phyloP scores from a whole-genome alignment of 2,888 invertebrate species.

The Drosophila kuntzei region DNA sequence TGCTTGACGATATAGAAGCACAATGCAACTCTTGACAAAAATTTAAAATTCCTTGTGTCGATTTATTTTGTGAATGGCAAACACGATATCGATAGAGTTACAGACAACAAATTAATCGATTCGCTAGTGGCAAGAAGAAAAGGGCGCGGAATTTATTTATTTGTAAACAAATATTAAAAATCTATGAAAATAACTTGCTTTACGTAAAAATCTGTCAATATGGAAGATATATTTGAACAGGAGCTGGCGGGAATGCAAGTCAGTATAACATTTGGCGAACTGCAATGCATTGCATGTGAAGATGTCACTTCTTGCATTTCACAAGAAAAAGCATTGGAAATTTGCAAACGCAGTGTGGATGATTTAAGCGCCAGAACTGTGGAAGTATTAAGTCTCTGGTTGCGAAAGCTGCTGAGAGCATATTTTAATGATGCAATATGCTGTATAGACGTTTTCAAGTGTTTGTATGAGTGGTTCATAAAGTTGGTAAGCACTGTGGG shows the following conservation, averaged over 20 bases:
- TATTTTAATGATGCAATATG: constrained; percentile 37
- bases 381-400: constrained; percentile 59
- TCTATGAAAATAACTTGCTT: not conserved
- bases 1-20: too few species aligned
- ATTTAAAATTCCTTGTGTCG: too few species aligned
- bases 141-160: constrained; percentile 30
- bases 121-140: not conserved
- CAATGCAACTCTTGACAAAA: too few species aligned
- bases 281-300: constrained; percentile 39
- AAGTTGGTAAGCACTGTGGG: constrained; percentile 29
- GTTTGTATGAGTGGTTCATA: constrained; percentile 49
- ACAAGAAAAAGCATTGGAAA: constrained; percentile 40
- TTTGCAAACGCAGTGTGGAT: constrained; percentile 41
- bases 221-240: constrained; percentile 6
- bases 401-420: constrained; percentile 55
- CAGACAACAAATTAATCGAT: constrained; percentile 7
- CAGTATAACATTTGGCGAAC: constrained; percentile 44
- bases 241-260: constrained; percentile 5
- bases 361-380: constrained; percentile 14
- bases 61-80: constrained; percentile 16
- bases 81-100: not conserved
- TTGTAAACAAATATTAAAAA: constrained; percentile 13
- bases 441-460: constrained; percentile 34
- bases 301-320: constrained; percentile 32
- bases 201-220: not conserved